Evolutionary conservation across 2,888 invertebrate genomes (phyloP).

Genomic region (Lutraria lutraria): DNA sequence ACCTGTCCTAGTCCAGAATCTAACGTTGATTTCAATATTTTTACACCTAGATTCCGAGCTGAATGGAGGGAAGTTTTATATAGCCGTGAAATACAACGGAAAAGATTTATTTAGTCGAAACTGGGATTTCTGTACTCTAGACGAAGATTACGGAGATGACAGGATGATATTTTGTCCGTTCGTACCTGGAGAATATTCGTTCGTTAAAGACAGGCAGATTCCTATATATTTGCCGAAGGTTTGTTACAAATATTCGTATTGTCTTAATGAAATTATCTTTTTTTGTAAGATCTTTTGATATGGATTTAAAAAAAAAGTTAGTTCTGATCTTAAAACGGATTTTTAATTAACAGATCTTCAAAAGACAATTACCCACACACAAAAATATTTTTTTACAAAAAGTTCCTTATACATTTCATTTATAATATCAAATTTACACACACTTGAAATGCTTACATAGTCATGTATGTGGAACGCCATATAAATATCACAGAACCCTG

Average conservation of each 20-base stretch:
- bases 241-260: conserved; percentile 32
- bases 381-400: not conserved
- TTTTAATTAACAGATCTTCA: no score
- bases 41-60: conserved; percentile 72
- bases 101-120: conserved; percentile 80
- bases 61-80: conserved; percentile 76
- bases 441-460: not conserved
- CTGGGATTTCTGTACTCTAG: conserved; percentile 82
- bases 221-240: conserved; percentile 83
- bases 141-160: conserved; percentile 76
- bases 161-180: conserved; percentile 81
- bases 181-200: conserved; percentile 72
- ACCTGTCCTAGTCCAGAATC: no score
- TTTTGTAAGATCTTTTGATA: no score
- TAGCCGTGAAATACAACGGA: conserved; percentile 81
- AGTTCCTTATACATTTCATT: not conserved
- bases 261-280: not conserved
- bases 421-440: not conserved
- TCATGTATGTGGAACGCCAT: no score
- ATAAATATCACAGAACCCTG: no score
- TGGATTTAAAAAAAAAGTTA: no score
- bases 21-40: not conserved
- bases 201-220: conserved; percentile 79
- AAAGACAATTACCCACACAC: not conserved
- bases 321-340: no score